phyloP scores from a whole-genome alignment of 2,888 invertebrate species.

The Melieria crassipennis region DNA sequence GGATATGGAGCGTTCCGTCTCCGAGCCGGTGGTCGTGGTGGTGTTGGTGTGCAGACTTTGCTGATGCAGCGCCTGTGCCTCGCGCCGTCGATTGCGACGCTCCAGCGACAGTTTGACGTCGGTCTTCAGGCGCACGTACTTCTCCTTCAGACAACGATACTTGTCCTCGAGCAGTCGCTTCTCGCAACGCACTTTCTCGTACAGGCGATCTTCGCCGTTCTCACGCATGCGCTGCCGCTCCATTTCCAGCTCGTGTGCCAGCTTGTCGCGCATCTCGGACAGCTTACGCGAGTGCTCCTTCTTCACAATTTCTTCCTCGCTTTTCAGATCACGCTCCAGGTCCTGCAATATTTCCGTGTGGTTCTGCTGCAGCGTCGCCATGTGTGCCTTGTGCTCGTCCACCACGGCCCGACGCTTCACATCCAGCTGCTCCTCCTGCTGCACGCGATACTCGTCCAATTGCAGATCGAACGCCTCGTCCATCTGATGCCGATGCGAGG shows the following conservation, averaged over 20 bases:
- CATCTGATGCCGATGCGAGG: slow-evolving; percentile 67
- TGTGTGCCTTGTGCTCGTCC: slow-evolving; percentile 66
- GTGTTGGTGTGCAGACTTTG: slow-evolving; percentile 70
- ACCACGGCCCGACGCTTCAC: slow-evolving; percentile 68
- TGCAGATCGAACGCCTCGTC: slow-evolving; percentile 66
- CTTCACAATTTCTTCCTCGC: slow-evolving; percentile 74
- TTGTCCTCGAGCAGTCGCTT: slow-evolving; percentile 80
- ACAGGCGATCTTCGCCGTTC: slow-evolving; percentile 66
- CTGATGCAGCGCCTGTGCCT: slow-evolving; percentile 67
- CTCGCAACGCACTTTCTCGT: slow-evolving; percentile 76
- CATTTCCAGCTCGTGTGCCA: slow-evolving; percentile 70
- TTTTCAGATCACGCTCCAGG: slow-evolving; percentile 63
- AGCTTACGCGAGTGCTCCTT: slow-evolving; percentile 76
- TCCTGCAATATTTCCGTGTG: slow-evolving; percentile 63
- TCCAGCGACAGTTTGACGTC: slow-evolving; percentile 83
- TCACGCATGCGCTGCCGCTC: slow-evolving; percentile 65
- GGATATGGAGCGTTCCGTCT: slow-evolving; percentile 82
- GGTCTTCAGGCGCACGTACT: slow-evolving; percentile 81
- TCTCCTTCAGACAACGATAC: slow-evolving; percentile 82
- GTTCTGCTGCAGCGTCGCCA: slow-evolving; percentile 62
- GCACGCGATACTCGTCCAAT: slow-evolving; percentile 60
- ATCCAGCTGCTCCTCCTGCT: slow-evolving; percentile 66
- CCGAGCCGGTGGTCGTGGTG: slow-evolving; percentile 78
- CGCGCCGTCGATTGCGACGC: slow-evolving; percentile 74
- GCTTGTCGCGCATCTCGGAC: slow-evolving; percentile 72